A percentile compares a stretch with the other conserved stretches of the same genome.
Evolutionary conservation across 2,113 vertebrate species (phyloP).

Genomic region (Xiphophorus maculatus): DNA sequence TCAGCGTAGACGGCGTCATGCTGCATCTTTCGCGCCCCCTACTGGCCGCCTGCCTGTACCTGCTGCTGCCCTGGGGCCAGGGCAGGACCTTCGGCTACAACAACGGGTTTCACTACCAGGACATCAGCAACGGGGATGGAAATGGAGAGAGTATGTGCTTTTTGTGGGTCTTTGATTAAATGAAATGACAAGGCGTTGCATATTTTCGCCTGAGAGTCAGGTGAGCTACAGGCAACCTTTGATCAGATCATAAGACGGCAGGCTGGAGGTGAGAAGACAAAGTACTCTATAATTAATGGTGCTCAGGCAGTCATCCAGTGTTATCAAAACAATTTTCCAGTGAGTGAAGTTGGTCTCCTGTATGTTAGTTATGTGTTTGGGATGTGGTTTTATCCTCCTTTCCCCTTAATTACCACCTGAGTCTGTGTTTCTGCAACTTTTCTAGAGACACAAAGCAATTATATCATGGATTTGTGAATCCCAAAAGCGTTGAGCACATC

Average conservation of each 20-base stretch:
- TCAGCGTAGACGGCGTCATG: conserved; percentile 49
- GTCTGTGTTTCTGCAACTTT: not conserved
- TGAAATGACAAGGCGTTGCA: not conserved
- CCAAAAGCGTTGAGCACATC: not conserved
- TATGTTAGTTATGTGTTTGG: not conserved
- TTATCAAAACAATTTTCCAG: conserved; percentile 12
- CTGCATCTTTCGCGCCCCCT: conserved; percentile 65
- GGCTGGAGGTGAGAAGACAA: conserved; percentile 14
- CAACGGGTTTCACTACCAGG: conserved; percentile 90
- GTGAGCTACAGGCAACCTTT: not conserved
- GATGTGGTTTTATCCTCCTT: conserved; percentile 9
- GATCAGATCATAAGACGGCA: conserved; percentile 43
- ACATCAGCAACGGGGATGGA: conserved; percentile 70
- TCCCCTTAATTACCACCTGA: not conserved
- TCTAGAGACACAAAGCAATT: not conserved
- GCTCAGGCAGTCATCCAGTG: not conserved
- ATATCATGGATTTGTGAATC: no score
- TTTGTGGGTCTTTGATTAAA: not conserved
- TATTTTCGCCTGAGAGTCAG: not conserved
- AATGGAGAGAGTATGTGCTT: conserved; percentile 79
- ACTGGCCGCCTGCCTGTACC: conserved; percentile 62
- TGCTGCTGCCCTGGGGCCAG: conserved; percentile 38
- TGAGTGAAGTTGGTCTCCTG: conserved; percentile 13
- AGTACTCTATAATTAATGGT: conserved; percentile 14
- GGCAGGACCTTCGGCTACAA: conserved; percentile 74